Evolutionary conservation across 2,888 invertebrate genomes (phyloP), one percentile per base, ranked within the genome.

Genomic region (Nycteola revayana): DNA sequence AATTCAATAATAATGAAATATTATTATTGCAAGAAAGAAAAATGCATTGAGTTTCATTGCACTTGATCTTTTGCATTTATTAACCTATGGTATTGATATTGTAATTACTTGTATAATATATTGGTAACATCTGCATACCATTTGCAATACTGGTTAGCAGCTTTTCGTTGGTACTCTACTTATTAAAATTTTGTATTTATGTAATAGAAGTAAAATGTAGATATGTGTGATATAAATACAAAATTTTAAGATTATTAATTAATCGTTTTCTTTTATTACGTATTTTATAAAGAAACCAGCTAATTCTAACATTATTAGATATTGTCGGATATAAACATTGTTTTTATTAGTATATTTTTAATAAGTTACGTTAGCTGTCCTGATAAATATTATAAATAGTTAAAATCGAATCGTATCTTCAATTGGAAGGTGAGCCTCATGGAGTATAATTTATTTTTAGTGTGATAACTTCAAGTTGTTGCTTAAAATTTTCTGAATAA

Each of bases 11-110:
- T 71, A 64, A 69, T 68, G 73, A 68, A 14, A 14, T 14, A 51
- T 49, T 14, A 51, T 49, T 46, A 49, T 72, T 75, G 73, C 75
- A 64, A 69, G 66, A 74, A 71, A 75, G 62, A 63, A 63, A 69
- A 73, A 66, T 65, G 61, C 67, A 69, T 79, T 66, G 74, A 80
- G 75, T 84, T 84, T 82, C 67, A 82, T 82, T 87, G 88, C 88
- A 89, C 89, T 89, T 85, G 85, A 87, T 88, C 83, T 89, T 86
- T 86, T 89, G 89, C 89, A 89, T 89, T 89, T 89, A 89, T 89
- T 87, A 88, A 88, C 88, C 82, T 87, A 88, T 75, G 85, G 89
- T 88, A 87, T 83, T 84, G 79, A 86, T 85, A 87, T 84, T 89
- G 89, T 89, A 89, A 88, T 89, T 87, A 89, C 85, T 86, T 89